A percentile compares a stretch with the other conserved stretches of the same genome.
Evolutionary conservation across 2,797 vertebrate genomes (phyloP).

Genomic region (Austrolebias charrua): DNA sequence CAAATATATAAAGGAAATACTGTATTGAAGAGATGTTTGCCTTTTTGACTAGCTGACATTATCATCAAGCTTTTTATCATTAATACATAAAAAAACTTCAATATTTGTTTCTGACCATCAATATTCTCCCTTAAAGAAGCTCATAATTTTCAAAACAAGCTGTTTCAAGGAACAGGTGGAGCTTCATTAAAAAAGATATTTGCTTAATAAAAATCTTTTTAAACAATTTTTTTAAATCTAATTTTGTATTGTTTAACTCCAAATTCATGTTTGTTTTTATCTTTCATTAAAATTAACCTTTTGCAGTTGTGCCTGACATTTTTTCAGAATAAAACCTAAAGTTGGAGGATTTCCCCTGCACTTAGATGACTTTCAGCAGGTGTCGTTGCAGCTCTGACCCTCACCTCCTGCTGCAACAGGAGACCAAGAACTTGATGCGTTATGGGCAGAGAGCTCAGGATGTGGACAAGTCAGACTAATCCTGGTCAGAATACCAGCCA

Average conservation of each 20-base stretch:
- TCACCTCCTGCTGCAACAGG: neutral
- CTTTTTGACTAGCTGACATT: too few relatives aligned
- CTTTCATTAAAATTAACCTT: neutral
- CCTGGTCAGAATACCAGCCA: slow-evolving; percentile 15
- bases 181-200: too few relatives aligned
- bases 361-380: slow-evolving; percentile 1
- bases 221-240: too few relatives aligned
- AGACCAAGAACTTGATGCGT: neutral
- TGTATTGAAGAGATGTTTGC: too few relatives aligned
- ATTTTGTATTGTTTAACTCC: too few relatives aligned
- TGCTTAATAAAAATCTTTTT: too few relatives aligned
- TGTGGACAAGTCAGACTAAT: slow-evolving; percentile 18
- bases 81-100: too few relatives aligned
- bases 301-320: neutral
- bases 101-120: too few relatives aligned
- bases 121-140: too few relatives aligned
- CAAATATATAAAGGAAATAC: neutral
- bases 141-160: too few relatives aligned
- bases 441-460: slow-evolving; percentile 13
- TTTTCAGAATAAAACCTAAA: neutral
- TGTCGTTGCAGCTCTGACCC: neutral
- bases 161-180: too few relatives aligned
- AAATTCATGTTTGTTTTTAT: neutral
- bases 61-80: too few relatives aligned
- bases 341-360: slow-evolving; percentile 4